phyloP scores from a whole-genome alignment of 2,113 vertebrate species.

The Campylomormyrus numenius region DNA sequence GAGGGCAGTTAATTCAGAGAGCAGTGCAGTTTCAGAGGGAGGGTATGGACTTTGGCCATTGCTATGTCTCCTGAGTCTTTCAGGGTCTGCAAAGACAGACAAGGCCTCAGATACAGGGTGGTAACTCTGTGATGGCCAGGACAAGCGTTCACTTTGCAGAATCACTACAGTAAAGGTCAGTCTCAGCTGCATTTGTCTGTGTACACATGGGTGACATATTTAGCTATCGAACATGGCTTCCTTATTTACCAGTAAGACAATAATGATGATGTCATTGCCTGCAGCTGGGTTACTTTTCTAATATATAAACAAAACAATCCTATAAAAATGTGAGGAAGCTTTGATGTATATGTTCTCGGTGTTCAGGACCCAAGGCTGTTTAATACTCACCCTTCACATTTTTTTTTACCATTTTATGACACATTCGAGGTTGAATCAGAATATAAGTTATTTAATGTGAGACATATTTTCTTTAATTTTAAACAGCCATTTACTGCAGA shows the following conservation, averaged over 20 bases:
- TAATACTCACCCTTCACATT: neutral
- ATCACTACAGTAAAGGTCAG: neutral
- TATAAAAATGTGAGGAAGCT: neutral
- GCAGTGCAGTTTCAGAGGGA: neutral
- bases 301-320: neutral
- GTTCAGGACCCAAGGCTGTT: neutral
- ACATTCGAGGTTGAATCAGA: neutral
- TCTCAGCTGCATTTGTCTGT: neutral
- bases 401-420: neutral
- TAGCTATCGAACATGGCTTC: neutral
- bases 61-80: neutral
- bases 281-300: neutral
- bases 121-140: neutral
- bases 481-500: neutral
- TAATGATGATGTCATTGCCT: neutral
- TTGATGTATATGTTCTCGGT: neutral
- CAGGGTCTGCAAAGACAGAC: neutral
- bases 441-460: neutral
- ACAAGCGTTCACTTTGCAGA: neutral
- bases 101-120: neutral
- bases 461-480: neutral
- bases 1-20: constrained; percentile 16
- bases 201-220: neutral
- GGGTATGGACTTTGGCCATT: neutral
- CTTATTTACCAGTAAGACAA: neutral